Evolutionary conservation across 2,888 invertebrate genomes (phyloP).

Genomic region (Mycalesis mineus): DNA sequence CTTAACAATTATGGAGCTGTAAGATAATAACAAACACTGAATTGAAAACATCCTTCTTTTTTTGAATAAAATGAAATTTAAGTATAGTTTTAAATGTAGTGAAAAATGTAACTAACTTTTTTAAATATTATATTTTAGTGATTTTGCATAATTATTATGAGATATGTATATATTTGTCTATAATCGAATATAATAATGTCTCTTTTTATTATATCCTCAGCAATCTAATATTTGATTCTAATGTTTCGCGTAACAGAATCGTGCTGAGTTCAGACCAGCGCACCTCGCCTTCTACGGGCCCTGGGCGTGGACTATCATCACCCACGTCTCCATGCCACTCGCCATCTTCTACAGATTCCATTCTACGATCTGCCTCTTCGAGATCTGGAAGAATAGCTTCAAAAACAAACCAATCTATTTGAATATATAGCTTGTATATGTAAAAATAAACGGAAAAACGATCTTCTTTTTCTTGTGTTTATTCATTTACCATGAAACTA

Average conservation of each 20-base stretch:
- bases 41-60: no score
- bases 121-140: no score
- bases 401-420: slow-evolving; percentile 80
- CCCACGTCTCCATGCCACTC: slow-evolving; percentile 91
- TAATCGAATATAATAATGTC: no score
- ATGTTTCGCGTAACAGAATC: slow-evolving; percentile 68
- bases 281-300: slow-evolving; percentile 89
- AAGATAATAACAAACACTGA: no score
- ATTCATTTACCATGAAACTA: background rate
- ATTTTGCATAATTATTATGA: no score
- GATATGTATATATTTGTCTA: no score
- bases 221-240: no score
- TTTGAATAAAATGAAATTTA: no score
- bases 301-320: slow-evolving; percentile 95
- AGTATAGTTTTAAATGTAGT: no score
- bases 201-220: no score
- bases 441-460: slow-evolving; percentile 9
- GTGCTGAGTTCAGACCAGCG: slow-evolving; percentile 89
- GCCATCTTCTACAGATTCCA: slow-evolving; percentile 95
- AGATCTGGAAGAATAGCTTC: slow-evolving; percentile 94
- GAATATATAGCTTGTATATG: slow-evolving; percentile 54
- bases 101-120: no score
- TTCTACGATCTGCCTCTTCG: slow-evolving; percentile 93
- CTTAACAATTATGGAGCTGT: no score
- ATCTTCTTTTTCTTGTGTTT: background rate